phyloP scores from a whole-genome alignment of 2,113 vertebrate species.

The Nothocercus nigrocapillus region DNA sequence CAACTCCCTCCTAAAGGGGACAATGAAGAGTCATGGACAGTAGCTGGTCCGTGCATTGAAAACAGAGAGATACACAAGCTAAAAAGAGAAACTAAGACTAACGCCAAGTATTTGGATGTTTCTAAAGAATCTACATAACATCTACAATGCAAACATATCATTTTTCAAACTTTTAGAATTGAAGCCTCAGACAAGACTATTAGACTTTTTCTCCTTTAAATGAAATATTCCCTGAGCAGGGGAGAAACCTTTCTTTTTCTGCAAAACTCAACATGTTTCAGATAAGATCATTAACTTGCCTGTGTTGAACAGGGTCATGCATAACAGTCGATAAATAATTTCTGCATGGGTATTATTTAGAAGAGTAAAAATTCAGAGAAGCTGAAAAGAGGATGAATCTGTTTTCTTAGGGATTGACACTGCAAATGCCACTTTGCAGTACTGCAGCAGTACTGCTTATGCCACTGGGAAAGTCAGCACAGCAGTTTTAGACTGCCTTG shows the following conservation, averaged over 20 bases:
- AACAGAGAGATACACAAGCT: background rate
- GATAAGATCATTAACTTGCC: background rate
- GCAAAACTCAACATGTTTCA: background rate
- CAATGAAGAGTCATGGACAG: fast-evolving
- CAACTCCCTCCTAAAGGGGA: fast-evolving
- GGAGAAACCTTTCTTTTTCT: background rate
- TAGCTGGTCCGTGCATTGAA: background rate
- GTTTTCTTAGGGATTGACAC: background rate
- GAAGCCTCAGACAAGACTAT: background rate
- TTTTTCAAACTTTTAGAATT: background rate
- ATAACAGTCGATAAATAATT: background rate
- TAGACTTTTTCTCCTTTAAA: background rate
- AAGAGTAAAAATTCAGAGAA: background rate
- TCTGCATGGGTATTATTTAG: background rate
- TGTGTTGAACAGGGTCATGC: background rate
- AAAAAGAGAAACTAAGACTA: background rate
- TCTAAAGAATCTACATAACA: background rate
- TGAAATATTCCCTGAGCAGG: background rate
- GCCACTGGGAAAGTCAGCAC: background rate
- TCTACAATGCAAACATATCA: background rate
- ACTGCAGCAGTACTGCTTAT: background rate
- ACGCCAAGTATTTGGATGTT: background rate
- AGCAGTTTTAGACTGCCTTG: background rate
- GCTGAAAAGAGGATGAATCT: background rate
- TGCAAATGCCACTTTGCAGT: no score